Evolutionary conservation across 2,113 vertebrate species (phyloP), one percentile per base, ranked within the genome.

Genomic region (Centropus unirufus): DNA sequence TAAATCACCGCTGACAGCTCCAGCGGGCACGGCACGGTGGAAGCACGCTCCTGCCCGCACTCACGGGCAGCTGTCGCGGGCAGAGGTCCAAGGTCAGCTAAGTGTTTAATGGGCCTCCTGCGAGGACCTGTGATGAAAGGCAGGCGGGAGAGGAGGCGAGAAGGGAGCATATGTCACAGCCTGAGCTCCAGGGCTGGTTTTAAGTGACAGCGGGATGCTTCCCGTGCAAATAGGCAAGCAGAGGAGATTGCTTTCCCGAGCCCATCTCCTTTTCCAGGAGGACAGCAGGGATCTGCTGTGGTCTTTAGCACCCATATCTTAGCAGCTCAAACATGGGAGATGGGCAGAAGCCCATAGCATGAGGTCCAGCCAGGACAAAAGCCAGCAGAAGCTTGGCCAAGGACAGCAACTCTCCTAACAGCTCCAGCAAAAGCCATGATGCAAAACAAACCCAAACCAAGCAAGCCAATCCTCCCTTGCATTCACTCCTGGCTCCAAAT

Each of bases 21-120:
- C 32, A 5, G 27, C 27, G 17, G 81, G 80, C 74, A 62, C 16
- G 2, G 64, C 7, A 8, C 29, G 7, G 7, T 32, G 69, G 27
- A n/a, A 62, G 23, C 70, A 23, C 32, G 29, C 49, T 68, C 42
- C 87, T 73, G 87, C 85, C 80, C 12, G 1, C 0, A 39, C 51
- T 59, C 20, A 4, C 11, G 57, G 83, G 95, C 96, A 95, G 96
- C 96, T 93, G 92, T 2, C 49, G 24, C 74, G 34, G 96, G 95
- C 96, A 69, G 96, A 62, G 95, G 89, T 95, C 94, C 95, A 79
- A 91, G 94, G 94, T 95, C 96, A 95, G 89, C 81, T 69, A 54
- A 79, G 92, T 92, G 94, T 78, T 96, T 95, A 89, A 95, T 93
- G 84, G 91, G 96, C 91, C 95, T 92, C 89, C 95, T 91, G 96